Percentiles rank a stretch among this genome's conserved stretches.
phyloP scores from a whole-genome alignment of 2,797 vertebrate genomes.

The Syndactyla subalaris region DNA sequence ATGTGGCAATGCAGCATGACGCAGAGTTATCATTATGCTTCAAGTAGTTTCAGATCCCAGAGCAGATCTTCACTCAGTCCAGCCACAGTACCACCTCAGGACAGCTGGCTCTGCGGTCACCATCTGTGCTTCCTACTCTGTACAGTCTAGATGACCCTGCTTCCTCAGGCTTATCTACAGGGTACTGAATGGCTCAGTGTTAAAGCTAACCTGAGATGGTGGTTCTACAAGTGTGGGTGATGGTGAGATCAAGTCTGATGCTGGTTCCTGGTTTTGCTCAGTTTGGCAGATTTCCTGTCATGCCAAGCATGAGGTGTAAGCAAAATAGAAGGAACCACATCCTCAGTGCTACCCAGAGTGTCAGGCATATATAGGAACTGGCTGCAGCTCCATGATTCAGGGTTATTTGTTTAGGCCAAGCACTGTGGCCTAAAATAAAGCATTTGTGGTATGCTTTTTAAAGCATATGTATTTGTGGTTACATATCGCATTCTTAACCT shows the following conservation, averaged over 20 bases:
- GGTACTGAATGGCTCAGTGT: background rate
- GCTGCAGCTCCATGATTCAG: background rate
- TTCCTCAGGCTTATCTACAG: rapidly evolving
- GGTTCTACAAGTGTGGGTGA: background rate
- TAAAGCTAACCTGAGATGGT: background rate
- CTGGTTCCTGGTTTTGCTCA: background rate
- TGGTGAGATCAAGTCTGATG: background rate
- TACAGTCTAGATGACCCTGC: background rate
- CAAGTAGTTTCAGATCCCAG: background rate
- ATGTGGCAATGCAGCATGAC: rapidly evolving
- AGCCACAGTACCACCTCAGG: background rate
- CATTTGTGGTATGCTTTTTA: background rate
- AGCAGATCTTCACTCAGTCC: background rate
- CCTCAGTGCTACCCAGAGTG: background rate
- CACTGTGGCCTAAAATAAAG: background rate
- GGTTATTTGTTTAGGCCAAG: background rate
- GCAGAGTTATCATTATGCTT: background rate
- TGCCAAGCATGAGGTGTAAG: background rate
- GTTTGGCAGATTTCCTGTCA: background rate
- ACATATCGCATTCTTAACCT: background rate
- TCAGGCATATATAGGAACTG: background rate
- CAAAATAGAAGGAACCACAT: background rate
- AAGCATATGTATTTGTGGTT: background rate
- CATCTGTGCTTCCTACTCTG: background rate
- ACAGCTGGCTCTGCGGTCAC: background rate